Evolutionary conservation across 2,888 invertebrate genomes (phyloP), one percentile per base, ranked within the genome.

Genomic region (Cheilosia pagana): DNA sequence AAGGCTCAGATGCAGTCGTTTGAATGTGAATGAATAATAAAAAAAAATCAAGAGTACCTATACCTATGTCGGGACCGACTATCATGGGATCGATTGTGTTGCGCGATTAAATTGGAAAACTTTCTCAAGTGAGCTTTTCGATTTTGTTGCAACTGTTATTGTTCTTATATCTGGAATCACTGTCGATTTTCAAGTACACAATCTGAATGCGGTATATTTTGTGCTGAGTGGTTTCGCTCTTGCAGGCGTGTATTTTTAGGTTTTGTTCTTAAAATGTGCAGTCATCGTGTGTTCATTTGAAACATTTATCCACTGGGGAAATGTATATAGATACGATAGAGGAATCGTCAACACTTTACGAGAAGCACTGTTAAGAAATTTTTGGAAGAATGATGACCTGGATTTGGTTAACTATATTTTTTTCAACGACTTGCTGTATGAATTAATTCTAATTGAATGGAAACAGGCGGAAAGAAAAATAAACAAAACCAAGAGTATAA

Each of bases 71-170:
- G 71, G 48, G 63, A 31, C 31, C 21, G 31, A 63, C 67, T 62
- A 77, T 79, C 70, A 53, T 65, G 53, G 60, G 79, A 81, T 76
- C 76, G 81, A 81, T 81, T 83, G 74, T 83, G 41, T 57, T 72
- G 70, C 70, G 79, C 74, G 79, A 83, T 75, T 75, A 81, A 85
- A 85, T 85, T 81, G 71, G 62, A 81, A 81, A 85, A 74, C 71
- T 81, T 85, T 81, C 43, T 71, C 60, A 71, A 85, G 71, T 81
- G 75, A 76, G 71, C 55, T 81, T 76, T 59, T 85, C 60, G 63
- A 43, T 76, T 81, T 81, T 63, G 62, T 48, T 45, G 43, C 23
- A n/a, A 50, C 39, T 50, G 5, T 45, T 67, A 39, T 62, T 35
- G 25, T 63, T 78, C 39, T 43, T 62, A 59, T 68, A 48, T 68